A percentile compares a stretch with the other conserved stretches of the same genome.
phyloP scores from a whole-genome alignment of 1,140 invertebrate genomes.

The Kradibia gibbosae region DNA sequence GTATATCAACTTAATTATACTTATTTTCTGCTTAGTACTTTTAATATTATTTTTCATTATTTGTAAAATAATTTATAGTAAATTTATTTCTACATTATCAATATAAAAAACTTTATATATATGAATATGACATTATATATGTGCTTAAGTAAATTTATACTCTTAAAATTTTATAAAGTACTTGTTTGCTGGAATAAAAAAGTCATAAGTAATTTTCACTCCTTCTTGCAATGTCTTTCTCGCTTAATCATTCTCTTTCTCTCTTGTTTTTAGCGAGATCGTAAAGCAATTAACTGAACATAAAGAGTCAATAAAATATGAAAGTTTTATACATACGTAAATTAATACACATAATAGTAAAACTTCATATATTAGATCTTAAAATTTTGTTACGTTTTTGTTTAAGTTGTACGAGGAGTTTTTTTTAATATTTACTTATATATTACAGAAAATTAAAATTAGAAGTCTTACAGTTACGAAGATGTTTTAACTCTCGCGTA shows the following conservation, averaged over 20 bases:
- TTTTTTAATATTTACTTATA: no score
- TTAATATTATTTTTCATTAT: not conserved
- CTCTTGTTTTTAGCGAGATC: not conserved
- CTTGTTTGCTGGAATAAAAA: not conserved
- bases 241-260: not conserved
- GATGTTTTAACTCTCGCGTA: no score
- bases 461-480: no score
- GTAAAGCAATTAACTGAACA: not conserved
- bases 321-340: not conserved
- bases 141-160: not conserved
- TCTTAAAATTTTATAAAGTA: not conserved
- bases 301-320: not conserved
- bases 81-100: not conserved
- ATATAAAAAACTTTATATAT: not conserved
- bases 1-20: not conserved
- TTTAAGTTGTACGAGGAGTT: no score
- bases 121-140: not conserved
- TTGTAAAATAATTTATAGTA: not conserved
- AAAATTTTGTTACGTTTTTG: no score
- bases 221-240: not conserved
- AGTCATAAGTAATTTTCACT: not conserved
- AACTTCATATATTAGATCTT: no score
- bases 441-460: no score
- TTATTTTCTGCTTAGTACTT: not conserved
- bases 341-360: not conserved